These are phyloP conservation scores for Volucella inanis DNA, from an alignment of 2,888 invertebrate species.

Conservation along the genomic window DNA sequence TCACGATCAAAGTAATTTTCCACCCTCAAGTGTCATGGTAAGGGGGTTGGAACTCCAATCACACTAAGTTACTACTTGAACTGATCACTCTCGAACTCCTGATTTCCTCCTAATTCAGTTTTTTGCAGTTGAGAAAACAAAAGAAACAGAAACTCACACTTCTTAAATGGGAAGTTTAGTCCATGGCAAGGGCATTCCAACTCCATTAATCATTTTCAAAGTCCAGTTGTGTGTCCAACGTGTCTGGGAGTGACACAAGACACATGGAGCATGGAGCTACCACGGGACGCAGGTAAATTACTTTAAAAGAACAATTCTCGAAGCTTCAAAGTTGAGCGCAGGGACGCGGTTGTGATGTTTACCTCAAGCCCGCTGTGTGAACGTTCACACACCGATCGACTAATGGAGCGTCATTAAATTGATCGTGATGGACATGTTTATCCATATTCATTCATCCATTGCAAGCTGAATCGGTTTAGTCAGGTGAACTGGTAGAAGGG, in stretches of 20 bases:
- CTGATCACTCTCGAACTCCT: conserved; percentile 20
- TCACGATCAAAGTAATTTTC: conserved; percentile 73
- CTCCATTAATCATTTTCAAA: conserved; percentile 68
- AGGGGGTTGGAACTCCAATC: neutral
- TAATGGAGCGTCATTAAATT: conserved; percentile 64
- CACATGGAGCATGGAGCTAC: conserved; percentile 19
- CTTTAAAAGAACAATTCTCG: conserved; percentile 17
- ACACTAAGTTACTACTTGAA: neutral
- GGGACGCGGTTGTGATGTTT: conserved; percentile 40
- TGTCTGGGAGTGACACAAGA: conserved; percentile 57
- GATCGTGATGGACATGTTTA: conserved; percentile 70
- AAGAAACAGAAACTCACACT: conserved; percentile 10
- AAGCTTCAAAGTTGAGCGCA: neutral
- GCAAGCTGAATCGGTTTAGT: neutral
- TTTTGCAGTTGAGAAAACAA: conserved; percentile 41
- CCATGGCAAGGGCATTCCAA: conserved; percentile 48
- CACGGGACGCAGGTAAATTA: conserved; percentile 22
- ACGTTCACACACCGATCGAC: conserved; percentile 71
- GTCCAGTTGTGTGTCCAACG: conserved; percentile 57
- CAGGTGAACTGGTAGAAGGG: neutral
- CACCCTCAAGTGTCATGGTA: conserved; percentile 67
- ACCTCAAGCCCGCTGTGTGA: conserved; percentile 51
- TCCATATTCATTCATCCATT: conserved; percentile 61
- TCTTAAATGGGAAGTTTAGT: conserved; percentile 39
- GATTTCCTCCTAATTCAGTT: conserved; percentile 22